Conservation (phyloP, 2,113 vertebrate genomes). For the Papio anubis region DNA sequence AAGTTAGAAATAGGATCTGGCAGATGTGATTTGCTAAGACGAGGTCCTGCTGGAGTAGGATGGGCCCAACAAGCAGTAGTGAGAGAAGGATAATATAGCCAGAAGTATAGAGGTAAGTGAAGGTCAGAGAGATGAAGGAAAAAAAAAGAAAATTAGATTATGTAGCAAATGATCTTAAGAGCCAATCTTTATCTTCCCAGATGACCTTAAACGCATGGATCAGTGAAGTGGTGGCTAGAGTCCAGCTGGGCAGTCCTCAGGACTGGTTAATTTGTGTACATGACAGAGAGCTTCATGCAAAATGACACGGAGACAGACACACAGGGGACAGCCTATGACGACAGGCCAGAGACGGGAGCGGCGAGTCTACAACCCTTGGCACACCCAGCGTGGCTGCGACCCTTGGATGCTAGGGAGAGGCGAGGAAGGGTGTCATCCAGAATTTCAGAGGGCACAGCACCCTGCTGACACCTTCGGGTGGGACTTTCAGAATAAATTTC, state of each 20-base stretch:
- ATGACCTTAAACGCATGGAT: rapidly evolving
- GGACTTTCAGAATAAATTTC: neutral
- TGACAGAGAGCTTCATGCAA: neutral
- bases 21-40: neutral
- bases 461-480: neutral
- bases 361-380: neutral
- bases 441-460: neutral
- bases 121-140: neutral
- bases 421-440: neutral
- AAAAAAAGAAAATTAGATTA: neutral
- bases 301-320: neutral
- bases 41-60: neutral
- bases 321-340: rapidly evolving
- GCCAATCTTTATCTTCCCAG: neutral
- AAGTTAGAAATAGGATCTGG: neutral
- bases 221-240: too few species aligned
- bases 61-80: too few species aligned
- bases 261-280: rapidly evolving
- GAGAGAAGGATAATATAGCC: neutral
- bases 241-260: rapidly evolving
- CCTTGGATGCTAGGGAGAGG: rapidly evolving
- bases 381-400: rapidly evolving
- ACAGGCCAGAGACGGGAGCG: neutral
- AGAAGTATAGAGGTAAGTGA: neutral
- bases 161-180: too few species aligned